Evolutionary conservation across 2,113 vertebrate genomes (phyloP).

Genomic region (Orcinus orca): DNA sequence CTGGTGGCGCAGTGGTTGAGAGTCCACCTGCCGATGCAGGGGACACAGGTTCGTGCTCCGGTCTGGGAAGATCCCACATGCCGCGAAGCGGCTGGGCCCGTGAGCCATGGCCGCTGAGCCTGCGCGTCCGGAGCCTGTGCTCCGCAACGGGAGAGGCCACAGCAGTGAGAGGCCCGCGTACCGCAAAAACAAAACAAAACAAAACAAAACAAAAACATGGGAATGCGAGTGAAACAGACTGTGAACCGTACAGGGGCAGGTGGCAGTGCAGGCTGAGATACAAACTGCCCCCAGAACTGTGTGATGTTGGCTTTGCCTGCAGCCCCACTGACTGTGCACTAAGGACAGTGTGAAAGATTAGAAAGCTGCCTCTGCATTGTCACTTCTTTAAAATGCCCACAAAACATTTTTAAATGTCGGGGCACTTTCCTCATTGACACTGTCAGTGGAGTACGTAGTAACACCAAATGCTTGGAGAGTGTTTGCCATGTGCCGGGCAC

Average conservation of each 20-base stretch:
- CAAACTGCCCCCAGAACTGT: too few species aligned
- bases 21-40: too few species aligned
- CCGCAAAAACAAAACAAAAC: too few species aligned
- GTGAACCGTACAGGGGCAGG: fast-evolving
- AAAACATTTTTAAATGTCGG: neutral
- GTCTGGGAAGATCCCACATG: too few species aligned
- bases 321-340: neutral
- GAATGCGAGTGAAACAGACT: neutral
- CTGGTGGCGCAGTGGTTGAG: too few species aligned
- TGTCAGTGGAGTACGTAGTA: fast-evolving
- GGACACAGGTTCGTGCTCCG: fast-evolving
- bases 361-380: neutral
- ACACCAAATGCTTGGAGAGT: neutral
- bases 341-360: neutral
- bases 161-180: too few species aligned
- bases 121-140: too few species aligned
- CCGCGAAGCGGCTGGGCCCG: too few species aligned
- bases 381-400: neutral
- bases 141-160: too few species aligned
- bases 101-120: too few species aligned
- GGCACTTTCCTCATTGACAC: neutral
- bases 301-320: neutral
- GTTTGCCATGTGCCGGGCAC: neutral
- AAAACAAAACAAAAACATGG: too few species aligned
- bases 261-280: neutral